Conservation (phyloP, 2,888 invertebrate species). For the Linyphia triangularis region DNA sequence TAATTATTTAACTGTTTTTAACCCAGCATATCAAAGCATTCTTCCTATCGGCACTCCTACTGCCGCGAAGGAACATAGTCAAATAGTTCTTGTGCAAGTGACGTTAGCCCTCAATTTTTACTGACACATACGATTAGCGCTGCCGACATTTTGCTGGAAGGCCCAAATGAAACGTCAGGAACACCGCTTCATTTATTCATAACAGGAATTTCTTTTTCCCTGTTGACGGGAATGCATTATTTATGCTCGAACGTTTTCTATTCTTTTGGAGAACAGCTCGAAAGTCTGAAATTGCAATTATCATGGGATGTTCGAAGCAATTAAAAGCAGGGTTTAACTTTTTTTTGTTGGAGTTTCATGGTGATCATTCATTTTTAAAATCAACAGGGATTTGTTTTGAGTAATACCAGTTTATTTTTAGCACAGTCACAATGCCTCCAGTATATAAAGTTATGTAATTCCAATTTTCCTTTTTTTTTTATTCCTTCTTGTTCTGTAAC, state of each 20-base stretch:
- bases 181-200: constrained; percentile 62
- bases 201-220: constrained; percentile 1
- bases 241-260: constrained; percentile 10
- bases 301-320: background rate
- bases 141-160: constrained; percentile 40
- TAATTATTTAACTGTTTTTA: too few relatives aligned
- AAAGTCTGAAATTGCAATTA: background rate
- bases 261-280: background rate
- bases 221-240: constrained; percentile 35
- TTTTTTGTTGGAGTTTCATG: too few relatives aligned
- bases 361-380: too few relatives aligned
- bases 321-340: background rate
- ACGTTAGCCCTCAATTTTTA: constrained; percentile 39
- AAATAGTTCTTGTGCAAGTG: constrained; percentile 8
- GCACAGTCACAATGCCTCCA: too few relatives aligned
- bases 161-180: constrained; percentile 56
- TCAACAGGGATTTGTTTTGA: too few relatives aligned
- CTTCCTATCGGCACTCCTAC: too few relatives aligned
- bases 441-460: too few relatives aligned
- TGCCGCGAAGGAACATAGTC: background rate
- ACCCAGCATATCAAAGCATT: too few relatives aligned
- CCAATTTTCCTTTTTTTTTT: too few relatives aligned
- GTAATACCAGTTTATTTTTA: too few relatives aligned
- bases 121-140: constrained; percentile 52
- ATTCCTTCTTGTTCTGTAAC: too few relatives aligned